Evolutionary conservation across 2,113 vertebrate species (phyloP), one percentile per base, ranked within the genome.

Genomic region (Merops nubicus): DNA sequence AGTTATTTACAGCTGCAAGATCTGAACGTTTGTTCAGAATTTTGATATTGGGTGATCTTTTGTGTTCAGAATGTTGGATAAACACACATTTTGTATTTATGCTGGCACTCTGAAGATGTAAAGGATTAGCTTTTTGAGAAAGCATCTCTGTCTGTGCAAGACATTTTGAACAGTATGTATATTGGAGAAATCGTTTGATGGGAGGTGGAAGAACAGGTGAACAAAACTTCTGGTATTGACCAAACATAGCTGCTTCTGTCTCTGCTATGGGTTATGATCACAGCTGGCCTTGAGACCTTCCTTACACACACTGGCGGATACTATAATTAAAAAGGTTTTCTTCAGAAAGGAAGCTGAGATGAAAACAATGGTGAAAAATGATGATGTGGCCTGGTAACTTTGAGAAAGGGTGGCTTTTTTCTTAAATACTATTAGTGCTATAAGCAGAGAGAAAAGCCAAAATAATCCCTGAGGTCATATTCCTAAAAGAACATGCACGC

Each of bases 41-140:
- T 60, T 53, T 73, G 20, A 53, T 34, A 45, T 10, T 23, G 9
- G 3, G 21, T 5, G 5, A 28, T 73, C 40, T 62, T 81, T 36
- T 57, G 12, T 65, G 22, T 76, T 69, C 26, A 40, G 8, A 79
- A 60, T 0, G 0, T 40, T 53, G 34, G 18, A 12, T 48, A 68
- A 75, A 70, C 36, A 15, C 9, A 34, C 9, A 13, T 63, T 53
- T 70, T 3, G 5, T 56, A 73, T 80, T 76, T 64, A 70, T 68
- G 28, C 9, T 47, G 26, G 6, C 5, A 26, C 47, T 87, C 28
- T 56, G 70, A 85, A 78, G 20, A 56, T 31, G 21, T 25, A 62
- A 33, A 13, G 31, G 7, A 45, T 42, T 50, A 62, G 19, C 7
- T 75, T 87, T 57, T 51, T 1, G 19, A 38, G 45, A 73, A 72